A percentile compares a stretch with the other conserved stretches of the same genome.
Conservation (phyloP, 2,797 vertebrate species). For the Lithobates sylvaticus region DNA sequence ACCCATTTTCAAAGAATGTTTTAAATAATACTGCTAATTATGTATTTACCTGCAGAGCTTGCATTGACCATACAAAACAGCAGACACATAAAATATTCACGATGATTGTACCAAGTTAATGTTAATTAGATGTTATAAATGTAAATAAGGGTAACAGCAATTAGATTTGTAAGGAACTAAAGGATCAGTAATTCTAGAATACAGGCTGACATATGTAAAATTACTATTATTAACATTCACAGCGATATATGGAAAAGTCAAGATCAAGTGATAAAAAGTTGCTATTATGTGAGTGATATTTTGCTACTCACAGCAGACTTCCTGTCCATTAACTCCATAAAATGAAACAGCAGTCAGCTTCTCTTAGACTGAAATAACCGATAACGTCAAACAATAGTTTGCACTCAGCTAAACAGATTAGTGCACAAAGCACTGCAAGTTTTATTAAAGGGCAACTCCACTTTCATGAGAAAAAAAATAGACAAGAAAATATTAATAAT, state of each 20-base stretch:
- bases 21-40: conserved; percentile 77
- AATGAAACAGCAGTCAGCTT: background rate
- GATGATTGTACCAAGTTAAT: background rate
- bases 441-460: background rate
- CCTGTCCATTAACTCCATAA: background rate
- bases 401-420: background rate
- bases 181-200: background rate
- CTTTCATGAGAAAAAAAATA: too few species aligned
- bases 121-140: conserved; percentile 32
- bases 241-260: background rate
- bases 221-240: background rate
- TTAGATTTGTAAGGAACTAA: background rate
- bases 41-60: conserved; percentile 75
- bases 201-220: background rate
- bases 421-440: background rate
- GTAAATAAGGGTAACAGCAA: background rate
- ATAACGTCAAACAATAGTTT: background rate
- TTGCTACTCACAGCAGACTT: background rate
- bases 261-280: background rate
- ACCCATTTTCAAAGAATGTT: conserved; percentile 73
- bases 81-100: conserved; percentile 53
- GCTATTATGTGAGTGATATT: background rate
- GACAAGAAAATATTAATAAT: too few species aligned
- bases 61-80: conserved; percentile 72
- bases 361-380: background rate